Evolutionary conservation across 2,888 invertebrate species (phyloP).

Genomic region (Megamerina dolium): DNA sequence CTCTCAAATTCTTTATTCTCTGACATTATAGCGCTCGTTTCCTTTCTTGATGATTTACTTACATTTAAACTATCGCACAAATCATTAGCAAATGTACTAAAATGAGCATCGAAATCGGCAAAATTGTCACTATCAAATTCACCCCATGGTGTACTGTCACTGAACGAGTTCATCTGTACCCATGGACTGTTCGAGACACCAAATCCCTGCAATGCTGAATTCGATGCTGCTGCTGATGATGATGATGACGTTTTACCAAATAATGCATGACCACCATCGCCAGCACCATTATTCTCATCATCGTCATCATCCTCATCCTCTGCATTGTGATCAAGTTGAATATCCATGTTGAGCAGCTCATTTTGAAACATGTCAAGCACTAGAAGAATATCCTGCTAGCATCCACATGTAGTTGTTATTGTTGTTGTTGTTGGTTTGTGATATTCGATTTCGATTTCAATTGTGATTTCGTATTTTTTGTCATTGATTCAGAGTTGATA

Average conservation of each 20-base stretch:
- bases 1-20: background rate
- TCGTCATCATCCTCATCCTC: constrained; percentile 37
- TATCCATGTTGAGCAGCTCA: constrained; percentile 20
- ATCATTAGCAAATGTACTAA: constrained; percentile 38
- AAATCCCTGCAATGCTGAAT: constrained; percentile 18
- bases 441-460: no score
- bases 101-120: constrained; percentile 48
- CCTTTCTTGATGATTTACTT: constrained; percentile 8
- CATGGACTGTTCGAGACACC: constrained; percentile 32
- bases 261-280: constrained; percentile 18
- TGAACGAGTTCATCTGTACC: constrained; percentile 37
- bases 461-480: no score
- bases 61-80: constrained; percentile 28
- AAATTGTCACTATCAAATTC: constrained; percentile 42
- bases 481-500: no score
- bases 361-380: constrained; percentile 31
- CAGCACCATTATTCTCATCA: constrained; percentile 26
- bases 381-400: constrained; percentile 31
- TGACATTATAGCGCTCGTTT: background rate
- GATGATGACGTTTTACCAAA: constrained; percentile 10
- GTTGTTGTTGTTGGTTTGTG: constrained; percentile 5
- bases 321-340: constrained; percentile 30
- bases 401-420: constrained; percentile 10
- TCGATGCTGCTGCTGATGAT: constrained; percentile 13
- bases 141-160: constrained; percentile 34